These are phyloP conservation scores for Cathartes aura DNA, from an alignment of 2,113 vertebrate species.

Conservation along the genomic window DNA sequence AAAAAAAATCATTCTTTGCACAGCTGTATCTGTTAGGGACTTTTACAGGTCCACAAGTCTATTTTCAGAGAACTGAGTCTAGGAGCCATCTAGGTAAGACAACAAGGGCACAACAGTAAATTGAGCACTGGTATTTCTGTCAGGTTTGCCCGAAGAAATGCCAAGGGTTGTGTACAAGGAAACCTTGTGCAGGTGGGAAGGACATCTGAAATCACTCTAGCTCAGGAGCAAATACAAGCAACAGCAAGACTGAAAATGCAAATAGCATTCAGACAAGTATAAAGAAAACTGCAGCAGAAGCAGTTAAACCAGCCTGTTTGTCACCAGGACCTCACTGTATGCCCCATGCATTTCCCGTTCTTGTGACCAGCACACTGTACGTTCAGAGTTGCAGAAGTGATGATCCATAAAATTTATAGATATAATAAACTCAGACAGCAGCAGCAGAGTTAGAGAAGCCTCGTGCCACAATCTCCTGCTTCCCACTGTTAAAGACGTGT, in stretches of 20 bases:
- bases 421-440: constrained; percentile 33
- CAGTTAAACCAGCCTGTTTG: not conserved
- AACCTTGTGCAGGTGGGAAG: not conserved
- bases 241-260: not conserved
- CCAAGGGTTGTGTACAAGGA: not conserved
- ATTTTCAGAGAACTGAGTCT: not conserved
- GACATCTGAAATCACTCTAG: not conserved
- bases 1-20: not conserved
- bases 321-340: not conserved
- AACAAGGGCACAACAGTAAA: not conserved
- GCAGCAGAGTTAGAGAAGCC: not conserved
- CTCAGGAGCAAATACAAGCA: not conserved
- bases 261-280: not conserved
- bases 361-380: not conserved
- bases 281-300: not conserved
- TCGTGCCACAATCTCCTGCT: not conserved
- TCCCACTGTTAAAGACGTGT: not conserved
- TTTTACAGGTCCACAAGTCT: not conserved
- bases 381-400: not conserved
- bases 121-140: not conserved
- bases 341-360: not conserved
- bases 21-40: not conserved
- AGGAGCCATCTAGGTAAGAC: not conserved
- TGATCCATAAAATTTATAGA: not conserved
- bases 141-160: not conserved